Conservation (phyloP, 37 sponge, comb jelly and placozoan species). For the Spongia lamella region DNA sequence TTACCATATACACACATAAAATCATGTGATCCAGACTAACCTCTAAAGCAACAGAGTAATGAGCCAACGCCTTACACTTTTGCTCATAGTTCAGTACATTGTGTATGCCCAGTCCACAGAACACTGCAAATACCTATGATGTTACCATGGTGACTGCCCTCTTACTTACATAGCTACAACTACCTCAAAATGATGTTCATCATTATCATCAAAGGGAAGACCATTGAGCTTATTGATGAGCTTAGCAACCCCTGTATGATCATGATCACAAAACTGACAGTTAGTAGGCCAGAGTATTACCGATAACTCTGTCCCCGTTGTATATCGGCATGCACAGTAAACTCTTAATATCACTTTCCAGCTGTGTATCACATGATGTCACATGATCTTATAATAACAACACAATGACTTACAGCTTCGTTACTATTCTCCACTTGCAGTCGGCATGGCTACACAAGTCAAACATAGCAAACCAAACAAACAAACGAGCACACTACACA, state of each 20-base stretch:
- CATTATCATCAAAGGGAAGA: constrained; percentile 61
- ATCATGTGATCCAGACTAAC: constrained; percentile 6
- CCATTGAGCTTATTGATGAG: constrained; percentile 75
- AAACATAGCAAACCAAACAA: too few species aligned
- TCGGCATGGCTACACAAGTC: too few species aligned
- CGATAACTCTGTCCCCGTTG: constrained; percentile 52
- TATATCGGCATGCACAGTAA: constrained; percentile 78
- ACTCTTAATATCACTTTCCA: constrained; percentile 31
- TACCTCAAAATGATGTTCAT: constrained; percentile 77
- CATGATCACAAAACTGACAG: background rate
- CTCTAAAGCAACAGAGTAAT: constrained; percentile 84
- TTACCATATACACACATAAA: background rate
- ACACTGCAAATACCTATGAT: constrained; percentile 74
- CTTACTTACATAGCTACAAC: background rate
- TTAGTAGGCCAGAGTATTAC: constrained; percentile 25
- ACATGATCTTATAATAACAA: too few species aligned
- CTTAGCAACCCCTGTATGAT: constrained; percentile 71
- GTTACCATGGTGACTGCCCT: background rate
- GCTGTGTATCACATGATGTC: constrained; percentile 15
- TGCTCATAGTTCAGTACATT: constrained; percentile 84
- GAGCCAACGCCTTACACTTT: constrained; percentile 61
- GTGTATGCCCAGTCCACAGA: constrained; percentile 93
- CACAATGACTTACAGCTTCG: too few species aligned
- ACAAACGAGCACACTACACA: too few species aligned
- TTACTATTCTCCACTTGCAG: too few species aligned